A percentile compares a stretch with the other conserved stretches of the same genome.
Conservation (phyloP, 2,797 vertebrate species). For the Emys orbicularis region DNA sequence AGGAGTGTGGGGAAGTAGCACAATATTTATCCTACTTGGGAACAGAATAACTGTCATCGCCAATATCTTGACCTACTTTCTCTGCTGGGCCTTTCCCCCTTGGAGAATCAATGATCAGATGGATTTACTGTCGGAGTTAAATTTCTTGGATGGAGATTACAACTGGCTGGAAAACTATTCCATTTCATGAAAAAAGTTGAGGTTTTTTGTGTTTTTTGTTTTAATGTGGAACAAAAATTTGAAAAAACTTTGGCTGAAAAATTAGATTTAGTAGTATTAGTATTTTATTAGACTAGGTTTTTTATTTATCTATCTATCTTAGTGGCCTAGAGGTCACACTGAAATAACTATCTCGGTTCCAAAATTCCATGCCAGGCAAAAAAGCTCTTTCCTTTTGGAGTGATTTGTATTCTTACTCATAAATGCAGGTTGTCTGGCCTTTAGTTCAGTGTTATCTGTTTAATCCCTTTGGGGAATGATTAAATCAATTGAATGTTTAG, state of each 20-base stretch:
- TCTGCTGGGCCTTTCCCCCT: conserved; percentile 64
- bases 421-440: conserved; percentile 44
- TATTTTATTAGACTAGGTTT: conserved; percentile 21
- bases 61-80: conserved; percentile 56
- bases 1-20: conserved; percentile 69
- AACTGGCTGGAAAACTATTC: conserved; percentile 18
- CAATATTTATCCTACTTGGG: conserved; percentile 58
- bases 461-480: conserved; percentile 58
- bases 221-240: not conserved
- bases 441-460: conserved; percentile 46
- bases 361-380: conserved; percentile 46
- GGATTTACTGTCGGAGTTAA: conserved; percentile 73
- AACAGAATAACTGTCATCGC: conserved; percentile 67
- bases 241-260: not conserved
- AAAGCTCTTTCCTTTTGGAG: conserved; percentile 21
- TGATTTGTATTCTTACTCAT: conserved; percentile 54
- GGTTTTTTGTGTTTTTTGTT: not conserved
- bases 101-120: conserved; percentile 53
- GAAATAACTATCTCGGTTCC: conserved; percentile 21
- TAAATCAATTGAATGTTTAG: conserved; percentile 55
- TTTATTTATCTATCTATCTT: not conserved
- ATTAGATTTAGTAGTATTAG: not conserved
- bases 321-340: conserved; percentile 37
- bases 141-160: conserved; percentile 61
- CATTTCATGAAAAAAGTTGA: not conserved